These are phyloP conservation scores for Ageneiosus marmoratus DNA, from an alignment of 2,113 vertebrate genomes.

Conservation along the genomic window DNA sequence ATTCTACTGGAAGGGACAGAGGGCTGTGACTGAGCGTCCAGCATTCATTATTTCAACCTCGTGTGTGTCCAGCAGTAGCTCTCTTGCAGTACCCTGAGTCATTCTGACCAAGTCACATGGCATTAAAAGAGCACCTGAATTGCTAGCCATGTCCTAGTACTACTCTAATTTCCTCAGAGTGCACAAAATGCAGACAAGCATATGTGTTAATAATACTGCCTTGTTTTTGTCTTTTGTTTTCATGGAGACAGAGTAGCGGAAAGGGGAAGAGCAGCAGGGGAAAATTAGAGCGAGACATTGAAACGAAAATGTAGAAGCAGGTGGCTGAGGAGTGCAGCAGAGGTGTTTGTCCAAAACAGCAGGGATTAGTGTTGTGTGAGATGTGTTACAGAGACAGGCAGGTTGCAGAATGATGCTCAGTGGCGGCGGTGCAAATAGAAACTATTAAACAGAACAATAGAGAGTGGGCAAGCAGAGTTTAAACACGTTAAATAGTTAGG, in stretches of 20 bases:
- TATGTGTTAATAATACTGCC: background rate
- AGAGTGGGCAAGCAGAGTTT: background rate
- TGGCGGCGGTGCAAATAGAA: slow-evolving; percentile 54
- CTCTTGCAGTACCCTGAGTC: slow-evolving; percentile 17
- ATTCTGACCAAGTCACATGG: background rate
- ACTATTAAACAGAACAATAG: slow-evolving; percentile 56
- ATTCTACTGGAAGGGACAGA: background rate
- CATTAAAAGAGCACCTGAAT: slow-evolving; percentile 54
- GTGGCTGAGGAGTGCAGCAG: slow-evolving; percentile 30
- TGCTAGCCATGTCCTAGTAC: slow-evolving; percentile 62
- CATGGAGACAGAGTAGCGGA: background rate
- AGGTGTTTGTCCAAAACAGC: slow-evolving; percentile 43
- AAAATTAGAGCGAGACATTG: background rate
- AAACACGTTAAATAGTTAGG: background rate
- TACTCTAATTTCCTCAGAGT: slow-evolving; percentile 54
- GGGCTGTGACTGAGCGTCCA: background rate
- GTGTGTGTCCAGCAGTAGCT: background rate
- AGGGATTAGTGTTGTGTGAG: slow-evolving; percentile 33
- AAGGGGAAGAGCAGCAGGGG: slow-evolving; percentile 28
- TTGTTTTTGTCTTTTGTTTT: too few relatives aligned
- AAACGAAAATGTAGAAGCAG: slow-evolving; percentile 3
- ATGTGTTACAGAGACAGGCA: slow-evolving; percentile 10
- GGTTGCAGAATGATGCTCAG: slow-evolving; percentile 13
- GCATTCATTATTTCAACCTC: slow-evolving; percentile 14
- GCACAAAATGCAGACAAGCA: slow-evolving; percentile 61